Evolutionary conservation across 1,140 invertebrate genomes (phyloP).

Genomic region (Drosophila ficusphila): DNA sequence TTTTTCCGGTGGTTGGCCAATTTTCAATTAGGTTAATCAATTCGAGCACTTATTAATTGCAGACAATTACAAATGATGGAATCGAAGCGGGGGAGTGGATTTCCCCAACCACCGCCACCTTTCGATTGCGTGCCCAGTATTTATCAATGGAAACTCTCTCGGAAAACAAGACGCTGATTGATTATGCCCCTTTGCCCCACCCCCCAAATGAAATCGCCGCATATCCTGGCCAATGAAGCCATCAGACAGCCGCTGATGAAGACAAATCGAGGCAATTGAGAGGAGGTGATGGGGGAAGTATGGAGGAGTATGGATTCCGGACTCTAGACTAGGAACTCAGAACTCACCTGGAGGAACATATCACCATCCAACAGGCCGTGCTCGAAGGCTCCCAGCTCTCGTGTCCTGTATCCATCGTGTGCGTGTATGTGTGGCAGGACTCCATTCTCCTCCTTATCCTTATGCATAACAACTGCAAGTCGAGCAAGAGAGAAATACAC

Average conservation of each 20-base stretch:
- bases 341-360: conserved; percentile 95
- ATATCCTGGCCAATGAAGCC: conserved; percentile 69
- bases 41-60: conserved; percentile 66
- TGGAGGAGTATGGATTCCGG: background rate
- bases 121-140: conserved; percentile 37
- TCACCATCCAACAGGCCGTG: conserved; percentile 96
- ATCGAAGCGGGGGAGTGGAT: conserved; percentile 1
- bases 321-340: background rate
- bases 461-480: conserved; percentile 95
- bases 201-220: conserved; percentile 9
- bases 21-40: conserved; percentile 45
- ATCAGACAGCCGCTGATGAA: conserved; percentile 67
- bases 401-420: conserved; percentile 87
- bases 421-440: conserved; percentile 85
- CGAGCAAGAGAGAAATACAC: conserved; percentile 10
- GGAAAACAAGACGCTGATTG: conserved; percentile 67
- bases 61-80: conserved; percentile 53
- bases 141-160: conserved; percentile 41
- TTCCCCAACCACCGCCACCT: conserved; percentile 13
- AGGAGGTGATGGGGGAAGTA: background rate
- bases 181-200: conserved; percentile 46
- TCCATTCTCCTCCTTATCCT: conserved; percentile 93
- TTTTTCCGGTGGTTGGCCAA: background rate
- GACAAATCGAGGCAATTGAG: conserved; percentile 57
- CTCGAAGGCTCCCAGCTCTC: conserved; percentile 94